phyloP scores from a whole-genome alignment of 2,797 vertebrate genomes.

The Lagodon rhomboides region DNA sequence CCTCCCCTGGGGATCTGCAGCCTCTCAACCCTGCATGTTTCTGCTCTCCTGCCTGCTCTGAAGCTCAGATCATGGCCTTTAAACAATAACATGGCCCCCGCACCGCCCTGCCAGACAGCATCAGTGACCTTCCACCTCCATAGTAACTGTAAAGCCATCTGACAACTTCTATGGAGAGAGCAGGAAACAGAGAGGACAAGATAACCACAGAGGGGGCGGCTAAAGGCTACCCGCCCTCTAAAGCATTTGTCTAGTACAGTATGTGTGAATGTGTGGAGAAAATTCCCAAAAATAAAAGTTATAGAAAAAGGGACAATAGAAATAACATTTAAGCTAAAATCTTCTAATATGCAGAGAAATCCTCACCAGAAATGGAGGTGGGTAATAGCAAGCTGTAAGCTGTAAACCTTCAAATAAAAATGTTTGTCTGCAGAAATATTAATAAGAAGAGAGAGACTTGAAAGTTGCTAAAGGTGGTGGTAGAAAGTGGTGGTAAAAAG shows the following conservation, averaged over 20 bases:
- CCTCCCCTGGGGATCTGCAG: constrained; percentile 36
- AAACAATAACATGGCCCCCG: constrained; percentile 53
- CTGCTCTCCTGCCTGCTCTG: constrained; percentile 37
- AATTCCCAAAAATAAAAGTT: neutral
- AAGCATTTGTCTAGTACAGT: constrained; percentile 1
- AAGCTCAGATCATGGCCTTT: constrained; percentile 67
- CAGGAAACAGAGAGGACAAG: constrained; percentile 29
- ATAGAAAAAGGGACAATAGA: neutral
- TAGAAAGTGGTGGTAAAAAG: too few relatives aligned
- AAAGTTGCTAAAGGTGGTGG: too few relatives aligned
- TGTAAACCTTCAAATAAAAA: neutral
- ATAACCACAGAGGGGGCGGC: neutral
- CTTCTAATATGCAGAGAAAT: neutral
- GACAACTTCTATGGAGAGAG: constrained; percentile 49
- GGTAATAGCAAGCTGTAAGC: neutral
- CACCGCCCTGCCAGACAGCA: constrained; percentile 47
- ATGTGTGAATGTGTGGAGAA: neutral
- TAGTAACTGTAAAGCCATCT: constrained; percentile 50
- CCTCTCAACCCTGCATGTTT: constrained; percentile 48
- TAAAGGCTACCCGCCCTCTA: constrained; percentile 27
- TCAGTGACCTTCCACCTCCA: constrained; percentile 66
- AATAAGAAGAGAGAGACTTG: neutral
- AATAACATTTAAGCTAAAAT: neutral
- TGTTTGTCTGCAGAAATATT: neutral
- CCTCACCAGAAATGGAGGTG: neutral